Base-by-base conservation (phyloP, 2,113 vertebrate species). In the Balaeniceps rex region DNA sequence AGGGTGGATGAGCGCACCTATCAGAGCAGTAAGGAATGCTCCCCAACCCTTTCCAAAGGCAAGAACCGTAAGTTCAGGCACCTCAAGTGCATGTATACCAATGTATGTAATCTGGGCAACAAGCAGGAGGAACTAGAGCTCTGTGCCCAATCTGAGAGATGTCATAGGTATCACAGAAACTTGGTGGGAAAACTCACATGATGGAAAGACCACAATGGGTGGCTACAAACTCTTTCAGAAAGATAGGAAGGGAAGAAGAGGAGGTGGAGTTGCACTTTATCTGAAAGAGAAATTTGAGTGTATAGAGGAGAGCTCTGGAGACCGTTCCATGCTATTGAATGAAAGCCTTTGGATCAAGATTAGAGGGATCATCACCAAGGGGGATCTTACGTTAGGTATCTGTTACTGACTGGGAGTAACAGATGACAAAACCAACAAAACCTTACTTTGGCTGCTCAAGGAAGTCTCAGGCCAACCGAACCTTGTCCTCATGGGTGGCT, bases 1-100 rank as follows among this genome's bases (percentile, higher is more conserved):
- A 24, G 15, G 2, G 8, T 74, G 26, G 19, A 46, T 47, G 3
- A 77, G 4, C 0, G 0, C 15, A 52, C 9, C 12, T 74, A 19
- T 6, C 34, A 82, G 44, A 70, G 18, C 46, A 44, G 14, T 49
- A 19, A 52, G 11, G 28, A 90, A 78, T 17, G 10, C 17, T 42
- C 4, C 12, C 25, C 52, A 63, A 7, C 4, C 5, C 54, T 42
- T 89, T 81, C 64, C 17, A 52, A 91, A 87, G 47, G 47, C 52
- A 89, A 46, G 80, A 58, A 51, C 21, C 9, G 29, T 25, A 60
- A 51, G 11, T 47, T 64, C 11, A 61, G 40, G 23, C 38, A 69
- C 47, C 34, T 81, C 33, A 87, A 69, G 12, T 60, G 52, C 28
- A 31, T 19, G 10, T 33, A 42, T 38, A 52, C 21, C 11, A 36